Evolutionary conservation across 2,113 vertebrate genomes (phyloP), one percentile per base, ranked within the genome.

Genomic region (Grallaria varia): DNA sequence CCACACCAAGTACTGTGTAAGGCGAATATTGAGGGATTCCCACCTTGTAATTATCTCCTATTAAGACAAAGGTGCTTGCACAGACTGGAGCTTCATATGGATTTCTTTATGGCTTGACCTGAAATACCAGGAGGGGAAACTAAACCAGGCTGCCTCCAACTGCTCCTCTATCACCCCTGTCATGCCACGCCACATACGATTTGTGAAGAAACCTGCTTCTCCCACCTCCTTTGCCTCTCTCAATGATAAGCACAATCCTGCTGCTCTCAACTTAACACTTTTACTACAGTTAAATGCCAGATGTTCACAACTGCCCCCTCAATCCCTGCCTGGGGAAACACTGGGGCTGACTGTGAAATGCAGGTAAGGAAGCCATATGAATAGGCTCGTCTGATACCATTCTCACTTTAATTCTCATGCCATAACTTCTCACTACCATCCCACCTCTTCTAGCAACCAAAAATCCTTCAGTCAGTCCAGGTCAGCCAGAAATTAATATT

Each of bases 111-210:
- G 42, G 47, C 39, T 52, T 77, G 40, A 35, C 31, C 66, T 72
- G 31, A 90, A 90, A 53, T 71, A 62, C 20, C 37, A 68, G 52
- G 58, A 23, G n/a, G 13, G 9, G 44, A 83, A 83, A 79, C 39
- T 9, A 19, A 63, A 67, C 35, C 22, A 59, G 84, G 10, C 28
- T 89, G 16, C 16, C 16, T 30, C 8, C 25, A 59, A 18, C 24
- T 55, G 53, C 14, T 85, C 24, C 12, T 23, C 44, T 39, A 37
- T 27, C 10, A 4, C 7, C 33, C 33, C 42, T 37, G 12, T 30
- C 4, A 10, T 23, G 47, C 14, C 5, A 4, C 14, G 10, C 11
- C 4, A 9, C 3, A 6, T 33, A 33, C 5, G 31, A 21, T 23
- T 66, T 1, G 0, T 30, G 40, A 56, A 64, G 60, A 74, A 71